Evolutionary conservation across 2,797 vertebrate species (phyloP).

Genomic region (Manis pentadactyla): DNA sequence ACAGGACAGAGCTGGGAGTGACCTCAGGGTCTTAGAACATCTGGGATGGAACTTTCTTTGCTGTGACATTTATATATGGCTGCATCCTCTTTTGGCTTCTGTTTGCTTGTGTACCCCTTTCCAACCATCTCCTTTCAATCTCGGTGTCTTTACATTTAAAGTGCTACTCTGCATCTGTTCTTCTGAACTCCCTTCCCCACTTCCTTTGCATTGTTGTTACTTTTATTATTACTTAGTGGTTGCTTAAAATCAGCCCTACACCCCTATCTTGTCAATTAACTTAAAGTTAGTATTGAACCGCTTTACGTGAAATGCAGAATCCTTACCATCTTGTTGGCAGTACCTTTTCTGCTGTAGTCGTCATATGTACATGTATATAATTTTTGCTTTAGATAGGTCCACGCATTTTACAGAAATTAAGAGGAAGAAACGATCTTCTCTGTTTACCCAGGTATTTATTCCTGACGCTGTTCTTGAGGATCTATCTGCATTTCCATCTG

Average conservation of each 20-base stretch:
- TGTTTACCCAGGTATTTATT: neutral
- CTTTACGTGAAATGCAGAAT: neutral
- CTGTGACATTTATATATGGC: neutral
- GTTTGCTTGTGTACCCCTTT: fast-evolving
- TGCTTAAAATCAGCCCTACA: neutral
- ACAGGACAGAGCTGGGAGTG: neutral
- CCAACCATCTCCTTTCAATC: neutral
- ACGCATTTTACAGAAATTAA: neutral
- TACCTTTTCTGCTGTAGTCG: fast-evolving
- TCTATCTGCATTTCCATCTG: neutral
- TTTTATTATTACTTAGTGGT: neutral
- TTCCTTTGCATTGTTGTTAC: neutral
- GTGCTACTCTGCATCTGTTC: too few relatives aligned
- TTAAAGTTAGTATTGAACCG: too few relatives aligned
- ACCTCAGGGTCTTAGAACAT: too few relatives aligned
- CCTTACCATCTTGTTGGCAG: too few relatives aligned
- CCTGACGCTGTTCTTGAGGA: neutral
- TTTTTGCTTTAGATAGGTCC: neutral
- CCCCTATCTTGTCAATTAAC: neutral
- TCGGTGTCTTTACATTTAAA: neutral
- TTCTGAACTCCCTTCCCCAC: neutral
- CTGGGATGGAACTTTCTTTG: neutral
- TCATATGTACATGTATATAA: fast-evolving
- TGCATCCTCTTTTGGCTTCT: neutral
- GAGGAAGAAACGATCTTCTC: neutral